Conservation (phyloP, 2,888 invertebrate species). For the Pristionchus exspectatus region DNA sequence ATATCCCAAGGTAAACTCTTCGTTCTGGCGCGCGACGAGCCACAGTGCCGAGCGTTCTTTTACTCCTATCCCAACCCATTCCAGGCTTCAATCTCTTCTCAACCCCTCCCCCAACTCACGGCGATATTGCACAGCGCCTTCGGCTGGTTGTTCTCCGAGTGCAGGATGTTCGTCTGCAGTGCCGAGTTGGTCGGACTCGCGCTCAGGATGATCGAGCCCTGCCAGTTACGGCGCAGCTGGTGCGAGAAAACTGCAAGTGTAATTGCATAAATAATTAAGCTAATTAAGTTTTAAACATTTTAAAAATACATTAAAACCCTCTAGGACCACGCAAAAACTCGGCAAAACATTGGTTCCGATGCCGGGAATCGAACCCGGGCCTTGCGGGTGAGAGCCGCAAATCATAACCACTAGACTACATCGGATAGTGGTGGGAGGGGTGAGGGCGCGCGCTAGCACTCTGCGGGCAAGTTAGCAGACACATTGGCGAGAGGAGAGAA, state of each 20-base stretch:
- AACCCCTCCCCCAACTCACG: no score
- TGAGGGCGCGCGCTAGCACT: neutral
- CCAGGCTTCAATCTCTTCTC: no score
- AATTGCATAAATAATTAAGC: neutral
- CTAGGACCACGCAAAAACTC: neutral
- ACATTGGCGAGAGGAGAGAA: neutral
- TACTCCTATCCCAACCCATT: no score
- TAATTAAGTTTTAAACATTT: neutral
- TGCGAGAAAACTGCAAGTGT: conserved; percentile 70
- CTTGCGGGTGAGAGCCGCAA: conserved; percentile 73
- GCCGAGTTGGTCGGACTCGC: conserved; percentile 63
- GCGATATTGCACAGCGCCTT: conserved; percentile 74
- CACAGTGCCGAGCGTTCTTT: no score
- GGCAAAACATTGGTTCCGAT: conserved; percentile 59
- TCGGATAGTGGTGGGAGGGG: conserved; percentile 53
- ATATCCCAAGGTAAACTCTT: no score
- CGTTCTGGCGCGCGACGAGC: no score
- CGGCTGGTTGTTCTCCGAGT: conserved; percentile 75
- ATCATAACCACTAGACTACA: conserved; percentile 73
- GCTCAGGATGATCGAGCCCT: conserved; percentile 70
- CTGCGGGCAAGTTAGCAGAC: neutral
- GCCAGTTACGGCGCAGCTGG: conserved; percentile 71
- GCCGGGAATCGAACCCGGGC: conserved; percentile 74
- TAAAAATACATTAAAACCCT: neutral
- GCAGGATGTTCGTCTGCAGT: conserved; percentile 74